Evolutionary conservation across 37 sponge, comb jelly and placozoan species (phyloP).

Genomic region (Eunapius fragilis): DNA sequence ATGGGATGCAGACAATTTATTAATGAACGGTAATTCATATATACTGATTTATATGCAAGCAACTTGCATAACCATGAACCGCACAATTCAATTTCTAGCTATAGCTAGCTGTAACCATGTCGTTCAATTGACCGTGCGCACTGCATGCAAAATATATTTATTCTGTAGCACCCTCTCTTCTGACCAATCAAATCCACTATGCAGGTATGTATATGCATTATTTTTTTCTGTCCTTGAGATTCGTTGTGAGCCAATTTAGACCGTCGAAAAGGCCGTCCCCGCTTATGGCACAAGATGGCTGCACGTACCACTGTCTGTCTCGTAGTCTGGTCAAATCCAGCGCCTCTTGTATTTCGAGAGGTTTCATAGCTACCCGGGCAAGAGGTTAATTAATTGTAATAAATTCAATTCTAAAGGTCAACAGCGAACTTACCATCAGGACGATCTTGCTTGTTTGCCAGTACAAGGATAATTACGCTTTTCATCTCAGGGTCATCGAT

Average conservation of each 20-base stretch:
- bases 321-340: conserved; percentile 85
- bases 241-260: conserved; percentile 95
- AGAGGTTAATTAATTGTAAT: neutral
- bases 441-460: conserved; percentile 98
- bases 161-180: no score
- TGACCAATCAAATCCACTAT: no score
- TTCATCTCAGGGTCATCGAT: conserved; percentile 97
- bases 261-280: conserved; percentile 98
- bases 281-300: conserved; percentile 95
- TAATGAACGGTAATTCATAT: no score
- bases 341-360: conserved; percentile 90
- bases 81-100: no score
- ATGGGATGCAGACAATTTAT: no score
- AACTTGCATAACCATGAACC: no score
- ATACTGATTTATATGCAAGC: no score
- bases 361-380: conserved; percentile 88
- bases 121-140: no score
- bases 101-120: no score
- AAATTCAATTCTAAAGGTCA: neutral
- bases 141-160: no score
- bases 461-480: conserved; percentile 90
- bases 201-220: neutral
- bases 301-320: conserved; percentile 97
- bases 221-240: conserved; percentile 67
- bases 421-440: conserved; percentile 88